Conservation (phyloP, 2,888 invertebrate species). For the Drosophila cracens region DNA sequence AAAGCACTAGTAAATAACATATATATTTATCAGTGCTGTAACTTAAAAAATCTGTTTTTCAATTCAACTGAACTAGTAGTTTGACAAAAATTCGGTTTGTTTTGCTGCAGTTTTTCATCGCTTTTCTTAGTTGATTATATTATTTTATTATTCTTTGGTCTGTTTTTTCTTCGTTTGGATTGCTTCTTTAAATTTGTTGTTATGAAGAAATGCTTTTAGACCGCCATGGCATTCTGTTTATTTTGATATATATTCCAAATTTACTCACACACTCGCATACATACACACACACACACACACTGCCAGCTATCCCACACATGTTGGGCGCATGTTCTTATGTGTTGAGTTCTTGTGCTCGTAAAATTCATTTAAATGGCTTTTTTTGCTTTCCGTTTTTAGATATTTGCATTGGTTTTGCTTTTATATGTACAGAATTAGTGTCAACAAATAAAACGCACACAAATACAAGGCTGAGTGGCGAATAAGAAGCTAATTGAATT, state of each 20-base stretch:
- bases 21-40: background rate
- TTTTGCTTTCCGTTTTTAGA: slow-evolving; percentile 38
- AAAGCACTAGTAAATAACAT: slow-evolving; percentile 7
- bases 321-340: slow-evolving; percentile 34
- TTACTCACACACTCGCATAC: slow-evolving; percentile 23
- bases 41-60: too few species aligned
- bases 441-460: slow-evolving; percentile 20
- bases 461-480: slow-evolving; percentile 10
- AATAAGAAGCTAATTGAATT: slow-evolving; percentile 69
- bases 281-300: slow-evolving; percentile 25
- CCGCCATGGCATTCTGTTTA: slow-evolving; percentile 60
- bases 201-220: slow-evolving; percentile 69
- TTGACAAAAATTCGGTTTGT: background rate
- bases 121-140: background rate
- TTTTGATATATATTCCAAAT: slow-evolving; percentile 57
- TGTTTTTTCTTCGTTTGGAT: slow-evolving; percentile 16
- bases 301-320: slow-evolving; percentile 49
- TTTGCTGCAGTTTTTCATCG: background rate
- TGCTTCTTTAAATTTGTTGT: slow-evolving; percentile 53
- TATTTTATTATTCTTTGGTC: slow-evolving; percentile 7
- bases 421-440: slow-evolving; percentile 48
- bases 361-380: slow-evolving; percentile 61
- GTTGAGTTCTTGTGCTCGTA: slow-evolving; percentile 55
- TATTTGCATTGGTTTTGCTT: slow-evolving; percentile 55
- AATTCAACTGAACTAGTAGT: background rate